Evolutionary conservation across 2,888 invertebrate genomes (phyloP).

Genomic region (Ceramica pisi): DNA sequence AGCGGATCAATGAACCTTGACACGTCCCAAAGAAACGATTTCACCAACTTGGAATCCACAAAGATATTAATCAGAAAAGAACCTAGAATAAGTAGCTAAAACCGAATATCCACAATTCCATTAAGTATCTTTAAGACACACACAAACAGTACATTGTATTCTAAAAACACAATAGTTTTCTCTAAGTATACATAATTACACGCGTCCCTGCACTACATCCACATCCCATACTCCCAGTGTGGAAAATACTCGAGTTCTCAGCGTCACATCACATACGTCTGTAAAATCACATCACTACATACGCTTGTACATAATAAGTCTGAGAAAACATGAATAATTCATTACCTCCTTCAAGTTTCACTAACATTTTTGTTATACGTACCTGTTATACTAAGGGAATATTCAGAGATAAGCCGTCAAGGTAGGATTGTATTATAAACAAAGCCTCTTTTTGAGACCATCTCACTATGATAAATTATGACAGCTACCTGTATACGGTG

Average conservation of each 20-base stretch:
- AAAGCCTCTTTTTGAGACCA: constrained; percentile 38
- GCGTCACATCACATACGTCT: constrained; percentile 42
- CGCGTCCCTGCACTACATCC: background rate
- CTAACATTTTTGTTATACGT: constrained; percentile 57
- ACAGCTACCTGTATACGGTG: constrained; percentile 14
- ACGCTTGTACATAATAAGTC: constrained; percentile 62
- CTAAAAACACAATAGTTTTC: background rate
- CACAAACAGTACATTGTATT: background rate
- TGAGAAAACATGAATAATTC: constrained; percentile 61
- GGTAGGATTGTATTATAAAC: constrained; percentile 46
- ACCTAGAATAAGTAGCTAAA: too few species aligned
- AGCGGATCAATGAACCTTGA: too few species aligned
- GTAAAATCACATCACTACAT: constrained; percentile 62
- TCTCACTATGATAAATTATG: constrained; percentile 36
- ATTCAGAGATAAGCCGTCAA: constrained; percentile 37
- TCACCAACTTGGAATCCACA: too few species aligned
- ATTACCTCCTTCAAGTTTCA: constrained; percentile 53
- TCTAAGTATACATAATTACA: constrained; percentile 16
- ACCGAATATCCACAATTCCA: background rate
- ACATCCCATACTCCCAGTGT: constrained; percentile 13
- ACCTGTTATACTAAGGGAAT: constrained; percentile 43
- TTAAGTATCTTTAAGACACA: background rate
- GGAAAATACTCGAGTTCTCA: constrained; percentile 18
- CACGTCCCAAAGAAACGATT: too few species aligned
- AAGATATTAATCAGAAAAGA: too few species aligned